Evolutionary conservation across 2,888 invertebrate species (phyloP).

Genomic region (Lasioglossum vierecki): DNA sequence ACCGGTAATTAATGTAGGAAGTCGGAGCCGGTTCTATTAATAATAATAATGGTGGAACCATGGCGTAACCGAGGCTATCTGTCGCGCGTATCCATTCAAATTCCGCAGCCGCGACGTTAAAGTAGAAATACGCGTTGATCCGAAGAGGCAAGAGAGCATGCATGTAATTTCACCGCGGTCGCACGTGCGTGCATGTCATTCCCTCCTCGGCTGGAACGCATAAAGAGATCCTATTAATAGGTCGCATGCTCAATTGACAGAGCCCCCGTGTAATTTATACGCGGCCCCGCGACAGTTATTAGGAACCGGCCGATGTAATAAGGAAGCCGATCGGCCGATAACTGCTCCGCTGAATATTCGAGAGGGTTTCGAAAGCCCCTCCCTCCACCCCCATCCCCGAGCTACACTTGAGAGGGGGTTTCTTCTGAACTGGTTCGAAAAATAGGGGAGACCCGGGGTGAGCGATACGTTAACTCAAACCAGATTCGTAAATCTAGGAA

Average conservation of each 20-base stretch:
- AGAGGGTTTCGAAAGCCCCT: constrained; percentile 24
- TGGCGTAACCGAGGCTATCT: constrained; percentile 19
- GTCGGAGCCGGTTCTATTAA: neutral
- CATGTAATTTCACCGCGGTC: constrained; percentile 56
- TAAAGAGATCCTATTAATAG: constrained; percentile 68
- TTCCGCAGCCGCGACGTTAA: constrained; percentile 32
- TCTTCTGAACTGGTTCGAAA: neutral
- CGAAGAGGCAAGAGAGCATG: constrained; percentile 49
- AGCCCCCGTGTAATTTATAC: constrained; percentile 60
- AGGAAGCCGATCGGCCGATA: constrained; percentile 62
- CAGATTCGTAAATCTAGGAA: constrained; percentile 25
- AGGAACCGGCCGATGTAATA: constrained; percentile 58
- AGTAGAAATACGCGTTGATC: constrained; percentile 39
- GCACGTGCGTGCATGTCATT: constrained; percentile 62
- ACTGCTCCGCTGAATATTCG: constrained; percentile 32
- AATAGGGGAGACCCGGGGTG: neutral
- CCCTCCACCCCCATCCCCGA: neutral
- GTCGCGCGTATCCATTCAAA: constrained; percentile 24
- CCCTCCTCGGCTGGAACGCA: constrained; percentile 46
- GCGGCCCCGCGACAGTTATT: constrained; percentile 61
- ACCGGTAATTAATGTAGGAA: neutral
- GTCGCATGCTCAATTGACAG: constrained; percentile 61
- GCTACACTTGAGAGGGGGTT: neutral
- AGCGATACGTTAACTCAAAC: neutral
- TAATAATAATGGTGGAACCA: neutral